Evolutionary conservation across 1,140 invertebrate genomes (phyloP).

Genomic region (Antheraea pernyi): DNA sequence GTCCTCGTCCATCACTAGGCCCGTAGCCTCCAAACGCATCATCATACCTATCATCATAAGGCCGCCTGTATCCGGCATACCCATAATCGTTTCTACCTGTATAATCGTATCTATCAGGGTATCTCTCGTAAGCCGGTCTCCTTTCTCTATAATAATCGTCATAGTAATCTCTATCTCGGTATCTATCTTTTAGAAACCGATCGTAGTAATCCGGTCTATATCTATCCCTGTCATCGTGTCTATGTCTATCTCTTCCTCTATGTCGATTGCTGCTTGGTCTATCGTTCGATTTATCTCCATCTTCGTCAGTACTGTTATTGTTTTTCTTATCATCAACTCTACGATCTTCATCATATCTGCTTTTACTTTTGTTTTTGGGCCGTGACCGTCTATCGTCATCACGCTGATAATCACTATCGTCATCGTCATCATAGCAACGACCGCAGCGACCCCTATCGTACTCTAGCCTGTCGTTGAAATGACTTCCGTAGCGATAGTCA

Average conservation of each 20-base stretch:
- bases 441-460: conserved; percentile 60
- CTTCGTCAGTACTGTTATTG: conserved; percentile 32
- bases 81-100: conserved; percentile 51
- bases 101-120: conserved; percentile 42
- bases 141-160: conserved; percentile 53
- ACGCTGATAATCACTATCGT: conserved; percentile 28
- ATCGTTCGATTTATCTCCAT: conserved; percentile 47
- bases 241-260: conserved; percentile 56
- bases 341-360: conserved; percentile 50
- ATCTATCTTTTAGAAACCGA: conserved; percentile 55
- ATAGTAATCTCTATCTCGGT: conserved; percentile 49
- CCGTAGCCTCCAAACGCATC: conserved; percentile 53
- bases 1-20: conserved; percentile 53
- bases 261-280: conserved; percentile 30
- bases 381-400: conserved; percentile 52
- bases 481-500: conserved; percentile 35
- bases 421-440: conserved; percentile 55
- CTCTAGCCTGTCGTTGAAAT: conserved; percentile 31
- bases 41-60: conserved; percentile 39
- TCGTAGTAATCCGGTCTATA: conserved; percentile 68
- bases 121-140: conserved; percentile 51
- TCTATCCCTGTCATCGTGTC: conserved; percentile 64
- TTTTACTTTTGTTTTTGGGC: conserved; percentile 53
- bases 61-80: conserved; percentile 66
- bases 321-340: conserved; percentile 28